Percentiles rank a stretch among this genome's conserved stretches.
Evolutionary conservation across 2,113 vertebrate species (phyloP).

Genomic region (Cephalophus harveyi): DNA sequence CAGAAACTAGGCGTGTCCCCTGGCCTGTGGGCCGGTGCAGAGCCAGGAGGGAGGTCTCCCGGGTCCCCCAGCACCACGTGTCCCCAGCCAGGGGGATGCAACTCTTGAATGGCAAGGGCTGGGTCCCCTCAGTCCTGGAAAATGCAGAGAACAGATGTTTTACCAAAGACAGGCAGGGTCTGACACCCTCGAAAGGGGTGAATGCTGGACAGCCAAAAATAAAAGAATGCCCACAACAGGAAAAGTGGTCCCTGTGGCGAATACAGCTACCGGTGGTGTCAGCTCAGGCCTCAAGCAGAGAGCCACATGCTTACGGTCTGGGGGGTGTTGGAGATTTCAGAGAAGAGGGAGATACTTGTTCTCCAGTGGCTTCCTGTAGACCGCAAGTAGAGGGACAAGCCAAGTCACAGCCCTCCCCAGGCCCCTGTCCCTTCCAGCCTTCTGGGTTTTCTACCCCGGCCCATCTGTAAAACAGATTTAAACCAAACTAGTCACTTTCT

Average conservation of each 20-base stretch:
- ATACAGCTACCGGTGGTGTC: too few relatives aligned
- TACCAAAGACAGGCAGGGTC: background rate
- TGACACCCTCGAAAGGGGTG: background rate
- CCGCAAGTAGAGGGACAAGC: background rate
- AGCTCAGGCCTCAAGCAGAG: background rate
- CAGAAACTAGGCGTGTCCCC: background rate
- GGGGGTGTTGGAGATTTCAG: background rate
- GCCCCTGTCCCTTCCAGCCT: background rate
- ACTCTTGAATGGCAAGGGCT: background rate
- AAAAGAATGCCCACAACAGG: too few relatives aligned
- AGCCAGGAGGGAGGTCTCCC: background rate
- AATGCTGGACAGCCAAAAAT: background rate
- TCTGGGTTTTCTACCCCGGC: background rate
- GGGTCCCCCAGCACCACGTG: background rate
- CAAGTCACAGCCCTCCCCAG: background rate
- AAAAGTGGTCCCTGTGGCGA: background rate
- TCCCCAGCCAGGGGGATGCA: background rate
- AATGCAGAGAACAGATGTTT: background rate
- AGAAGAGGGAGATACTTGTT: background rate
- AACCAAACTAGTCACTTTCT: background rate
- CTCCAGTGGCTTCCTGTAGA: background rate
- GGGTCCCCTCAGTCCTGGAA: background rate
- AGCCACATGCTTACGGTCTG: too few relatives aligned
- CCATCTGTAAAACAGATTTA: slow-evolving; percentile 14
- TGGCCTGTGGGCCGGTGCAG: background rate